Percentiles rank a stretch among this genome's conserved stretches.
Conservation (phyloP, 2,113 vertebrate genomes). For the Stigmatopora nigra region DNA sequence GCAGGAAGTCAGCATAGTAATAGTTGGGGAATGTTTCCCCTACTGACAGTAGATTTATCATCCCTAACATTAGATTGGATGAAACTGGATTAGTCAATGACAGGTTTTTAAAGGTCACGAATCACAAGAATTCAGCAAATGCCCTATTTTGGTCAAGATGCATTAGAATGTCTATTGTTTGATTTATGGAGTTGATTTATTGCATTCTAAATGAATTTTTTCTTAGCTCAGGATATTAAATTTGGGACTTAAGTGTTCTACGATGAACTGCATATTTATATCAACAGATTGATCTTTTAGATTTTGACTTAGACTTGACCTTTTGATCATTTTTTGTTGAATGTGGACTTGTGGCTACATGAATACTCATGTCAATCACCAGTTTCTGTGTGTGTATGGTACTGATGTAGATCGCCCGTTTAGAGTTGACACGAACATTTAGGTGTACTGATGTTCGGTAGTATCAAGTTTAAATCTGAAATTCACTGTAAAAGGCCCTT, state of each 20-base stretch:
- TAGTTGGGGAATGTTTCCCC: slow-evolving; percentile 16
- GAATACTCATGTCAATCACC: too few species aligned
- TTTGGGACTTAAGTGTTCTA: slow-evolving; percentile 22
- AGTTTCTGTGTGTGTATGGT: too few species aligned
- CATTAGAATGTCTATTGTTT: slow-evolving; percentile 6
- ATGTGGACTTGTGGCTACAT: too few species aligned
- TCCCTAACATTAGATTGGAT: background rate
- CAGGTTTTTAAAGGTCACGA: background rate
- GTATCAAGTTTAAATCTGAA: too few species aligned
- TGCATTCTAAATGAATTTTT: slow-evolving; percentile 13
- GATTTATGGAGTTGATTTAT: slow-evolving; percentile 39
- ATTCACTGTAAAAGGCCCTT: too few species aligned
- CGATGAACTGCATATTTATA: too few species aligned
- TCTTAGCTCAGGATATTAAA: slow-evolving; percentile 18
- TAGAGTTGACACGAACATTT: too few species aligned
- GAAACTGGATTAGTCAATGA: background rate
- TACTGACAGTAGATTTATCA: too few species aligned
- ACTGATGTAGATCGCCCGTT: slow-evolving; percentile 24
- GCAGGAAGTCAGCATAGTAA: slow-evolving; percentile 13
- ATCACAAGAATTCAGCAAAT: background rate
- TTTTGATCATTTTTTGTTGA: too few species aligned
- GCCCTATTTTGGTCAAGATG: slow-evolving; percentile 6
- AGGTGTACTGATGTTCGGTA: too few species aligned
- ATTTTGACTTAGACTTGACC: slow-evolving; percentile 34
- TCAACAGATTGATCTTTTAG: slow-evolving; percentile 37